Percentiles rank a stretch among this genome's conserved stretches.
Conservation (phyloP, 2,797 vertebrate species). For the Rhynchotus rufescens region DNA sequence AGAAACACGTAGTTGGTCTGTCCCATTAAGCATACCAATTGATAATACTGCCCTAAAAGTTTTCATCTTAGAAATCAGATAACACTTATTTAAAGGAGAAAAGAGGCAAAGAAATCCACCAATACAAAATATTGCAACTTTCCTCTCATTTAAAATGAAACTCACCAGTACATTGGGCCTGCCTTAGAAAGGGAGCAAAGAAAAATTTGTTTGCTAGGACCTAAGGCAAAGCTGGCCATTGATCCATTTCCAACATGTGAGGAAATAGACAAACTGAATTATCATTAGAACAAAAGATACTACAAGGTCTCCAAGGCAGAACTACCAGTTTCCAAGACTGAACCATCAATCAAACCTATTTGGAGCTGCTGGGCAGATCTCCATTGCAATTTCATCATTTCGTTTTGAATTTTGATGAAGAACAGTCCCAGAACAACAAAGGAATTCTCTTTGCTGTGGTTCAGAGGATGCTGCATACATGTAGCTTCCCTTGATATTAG, state of each 20-base stretch:
- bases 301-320: neutral
- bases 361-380: neutral
- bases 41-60: neutral
- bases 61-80: neutral
- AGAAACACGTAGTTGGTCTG: neutral
- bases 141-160: constrained; percentile 6
- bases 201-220: neutral
- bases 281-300: neutral
- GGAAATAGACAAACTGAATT: neutral
- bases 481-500: constrained; percentile 22
- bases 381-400: neutral
- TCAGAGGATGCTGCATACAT: neutral
- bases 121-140: neutral
- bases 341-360: neutral
- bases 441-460: neutral
- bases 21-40: neutral
- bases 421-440: neutral
- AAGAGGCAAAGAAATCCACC: neutral
- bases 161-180: neutral
- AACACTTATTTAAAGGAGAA: constrained; percentile 12
- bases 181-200: neutral
- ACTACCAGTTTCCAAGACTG: neutral
- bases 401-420: neutral
- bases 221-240: neutral
- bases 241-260: neutral